A percentile compares a stretch with the other conserved stretches of the same genome.
Conservation (phyloP, 2,888 invertebrate species). For the Hyposoter dolosus region DNA sequence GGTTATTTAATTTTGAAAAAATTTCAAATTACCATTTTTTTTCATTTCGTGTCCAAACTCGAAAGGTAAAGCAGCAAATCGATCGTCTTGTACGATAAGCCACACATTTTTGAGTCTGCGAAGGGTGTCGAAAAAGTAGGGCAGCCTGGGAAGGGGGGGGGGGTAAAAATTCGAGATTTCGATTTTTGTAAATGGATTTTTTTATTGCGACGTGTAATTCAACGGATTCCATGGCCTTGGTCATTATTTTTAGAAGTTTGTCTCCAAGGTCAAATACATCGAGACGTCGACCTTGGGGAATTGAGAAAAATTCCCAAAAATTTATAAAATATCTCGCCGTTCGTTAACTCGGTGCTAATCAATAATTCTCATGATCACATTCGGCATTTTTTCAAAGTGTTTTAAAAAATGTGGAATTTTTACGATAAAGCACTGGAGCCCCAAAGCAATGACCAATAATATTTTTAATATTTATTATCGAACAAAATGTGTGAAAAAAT, state of each 20-base stretch:
- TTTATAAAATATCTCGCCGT: not conserved
- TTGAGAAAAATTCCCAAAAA: not conserved
- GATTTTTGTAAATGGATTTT: not conserved
- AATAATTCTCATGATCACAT: not conserved
- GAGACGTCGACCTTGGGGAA: not conserved
- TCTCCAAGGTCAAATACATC: not conserved
- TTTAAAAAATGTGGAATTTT: too few relatives aligned
- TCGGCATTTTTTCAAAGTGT: too few relatives aligned
- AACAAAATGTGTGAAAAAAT: not conserved
- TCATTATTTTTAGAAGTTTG: not conserved
- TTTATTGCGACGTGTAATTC: not conserved
- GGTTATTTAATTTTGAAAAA: too few relatives aligned
- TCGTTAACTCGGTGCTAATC: not conserved
- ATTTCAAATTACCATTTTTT: not conserved
- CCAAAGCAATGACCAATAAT: too few relatives aligned
- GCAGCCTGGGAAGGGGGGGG: not conserved
- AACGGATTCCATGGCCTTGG: not conserved
- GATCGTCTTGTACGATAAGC: conserved; percentile 18
- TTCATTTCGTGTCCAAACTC: not conserved
- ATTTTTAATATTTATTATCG: too few relatives aligned
- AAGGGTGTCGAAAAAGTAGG: not conserved
- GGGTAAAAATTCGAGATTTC: not conserved
- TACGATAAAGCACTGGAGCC: too few relatives aligned
- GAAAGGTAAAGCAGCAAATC: conserved; percentile 29
- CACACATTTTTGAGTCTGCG: not conserved